Conservation (phyloP, 2,797 vertebrate genomes). For the Sciurus carolinensis region DNA sequence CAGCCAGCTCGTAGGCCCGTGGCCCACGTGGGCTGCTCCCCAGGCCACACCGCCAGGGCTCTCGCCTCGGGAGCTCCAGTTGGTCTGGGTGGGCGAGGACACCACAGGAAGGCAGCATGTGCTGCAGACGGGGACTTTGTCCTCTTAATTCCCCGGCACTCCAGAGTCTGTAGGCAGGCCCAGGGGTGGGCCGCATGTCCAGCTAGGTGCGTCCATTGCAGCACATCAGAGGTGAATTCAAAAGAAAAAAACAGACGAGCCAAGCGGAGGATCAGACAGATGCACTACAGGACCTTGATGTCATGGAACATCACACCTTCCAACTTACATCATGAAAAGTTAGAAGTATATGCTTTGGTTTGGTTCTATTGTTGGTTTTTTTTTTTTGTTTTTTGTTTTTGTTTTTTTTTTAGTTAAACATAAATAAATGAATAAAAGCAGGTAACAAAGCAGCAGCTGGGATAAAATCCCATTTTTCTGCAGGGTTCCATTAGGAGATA, state of each 20-base stretch:
- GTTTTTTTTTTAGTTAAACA: background rate
- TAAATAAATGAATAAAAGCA: background rate
- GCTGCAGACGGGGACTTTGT: fast-evolving
- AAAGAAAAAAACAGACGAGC: background rate
- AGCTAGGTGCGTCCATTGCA: background rate
- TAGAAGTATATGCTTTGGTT: background rate
- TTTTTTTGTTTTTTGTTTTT: too few relatives aligned
- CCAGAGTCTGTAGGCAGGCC: fast-evolving
- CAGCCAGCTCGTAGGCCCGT: fast-evolving
- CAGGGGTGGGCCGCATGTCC: fast-evolving
- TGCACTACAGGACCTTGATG: background rate
- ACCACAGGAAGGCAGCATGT: background rate
- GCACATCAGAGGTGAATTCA: background rate
- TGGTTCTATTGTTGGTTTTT: too few relatives aligned
- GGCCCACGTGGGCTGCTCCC: background rate
- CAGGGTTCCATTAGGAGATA: fast-evolving
- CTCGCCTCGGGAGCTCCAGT: fast-evolving
- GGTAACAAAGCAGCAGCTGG: background rate
- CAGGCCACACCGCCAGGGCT: fast-evolving
- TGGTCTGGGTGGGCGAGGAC: background rate
- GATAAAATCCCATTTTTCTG: background rate
- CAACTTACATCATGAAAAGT: background rate
- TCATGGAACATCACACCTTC: background rate
- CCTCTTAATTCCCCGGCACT: background rate
- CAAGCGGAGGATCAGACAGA: background rate